phyloP scores from a whole-genome alignment of 2,888 invertebrate species.

The Mycalesis mineus region DNA sequence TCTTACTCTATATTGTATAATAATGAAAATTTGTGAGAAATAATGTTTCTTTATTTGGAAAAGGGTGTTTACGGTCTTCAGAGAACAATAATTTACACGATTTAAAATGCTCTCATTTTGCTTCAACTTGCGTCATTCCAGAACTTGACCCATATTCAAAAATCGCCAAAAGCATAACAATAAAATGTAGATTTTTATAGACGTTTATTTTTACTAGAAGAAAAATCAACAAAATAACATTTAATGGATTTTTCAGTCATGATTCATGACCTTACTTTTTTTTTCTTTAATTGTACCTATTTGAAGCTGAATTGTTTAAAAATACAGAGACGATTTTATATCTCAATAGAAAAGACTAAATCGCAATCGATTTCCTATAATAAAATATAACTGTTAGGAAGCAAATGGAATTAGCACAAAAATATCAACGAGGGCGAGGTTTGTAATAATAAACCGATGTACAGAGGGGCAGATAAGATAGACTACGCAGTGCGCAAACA shows the following conservation, averaged over 20 bases:
- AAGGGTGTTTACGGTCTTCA: neutral
- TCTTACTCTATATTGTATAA: no score
- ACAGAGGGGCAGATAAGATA: slow-evolving; percentile 22
- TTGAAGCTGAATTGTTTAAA: no score
- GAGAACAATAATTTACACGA: neutral
- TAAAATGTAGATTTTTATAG: neutral
- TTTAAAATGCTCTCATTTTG: neutral
- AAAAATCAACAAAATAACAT: no score
- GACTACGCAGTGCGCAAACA: slow-evolving; percentile 11
- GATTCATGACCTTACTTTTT: neutral
- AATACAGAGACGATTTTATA: no score
- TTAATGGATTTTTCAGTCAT: neutral
- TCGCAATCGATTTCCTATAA: no score
- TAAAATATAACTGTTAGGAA: neutral
- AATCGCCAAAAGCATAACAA: neutral
- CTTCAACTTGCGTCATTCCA: neutral
- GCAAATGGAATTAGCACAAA: neutral
- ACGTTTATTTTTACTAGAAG: no score
- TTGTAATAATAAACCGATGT: neutral
- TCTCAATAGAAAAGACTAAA: no score
- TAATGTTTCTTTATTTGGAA: no score
- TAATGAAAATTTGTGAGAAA: no score
- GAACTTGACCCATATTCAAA: neutral
- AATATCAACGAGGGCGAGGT: slow-evolving; percentile 5
- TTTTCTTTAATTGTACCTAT: no score